phyloP scores from a whole-genome alignment of 2,113 vertebrate species.

The Heterocephalus glaber region DNA sequence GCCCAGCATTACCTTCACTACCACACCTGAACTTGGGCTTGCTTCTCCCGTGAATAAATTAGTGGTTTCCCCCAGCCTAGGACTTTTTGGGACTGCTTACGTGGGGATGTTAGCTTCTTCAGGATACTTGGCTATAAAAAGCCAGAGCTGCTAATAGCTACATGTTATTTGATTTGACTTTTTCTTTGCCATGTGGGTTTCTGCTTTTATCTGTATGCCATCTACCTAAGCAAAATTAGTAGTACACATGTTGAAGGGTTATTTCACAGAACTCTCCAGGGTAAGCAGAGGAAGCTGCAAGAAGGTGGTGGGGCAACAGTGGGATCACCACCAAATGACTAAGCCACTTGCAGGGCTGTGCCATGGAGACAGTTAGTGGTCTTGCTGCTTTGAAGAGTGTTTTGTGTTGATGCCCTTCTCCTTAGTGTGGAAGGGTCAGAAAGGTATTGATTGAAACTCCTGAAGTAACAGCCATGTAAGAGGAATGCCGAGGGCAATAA shows the following conservation, averaged over 20 bases:
- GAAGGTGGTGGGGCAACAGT: neutral
- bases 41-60: neutral
- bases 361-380: neutral
- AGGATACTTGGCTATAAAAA: neutral
- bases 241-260: neutral
- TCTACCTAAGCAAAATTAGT: slow-evolving; percentile 22
- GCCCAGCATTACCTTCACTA: neutral
- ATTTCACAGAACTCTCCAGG: neutral
- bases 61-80: neutral
- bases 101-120: neutral
- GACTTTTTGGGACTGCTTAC: neutral
- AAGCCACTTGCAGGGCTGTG: neutral
- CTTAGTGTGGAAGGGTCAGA: neutral
- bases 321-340: neutral
- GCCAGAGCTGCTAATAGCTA: neutral
- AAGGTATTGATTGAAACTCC: slow-evolving; percentile 15
- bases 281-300: slow-evolving; percentile 22
- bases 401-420: neutral
- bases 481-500: neutral
- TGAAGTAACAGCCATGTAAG: neutral
- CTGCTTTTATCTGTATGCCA: slow-evolving; percentile 37
- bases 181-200: neutral
- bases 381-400: neutral
- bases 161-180: neutral
- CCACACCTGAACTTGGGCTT: neutral